Percentiles rank a stretch among this genome's conserved stretches.
These are phyloP conservation scores for silkworm (Bombyx mori) DNA, from an alignment of 1,140 invertebrate species.

Conservation along the genomic window ASM3026992v2 NC_085127.1:14452001-14452500, in stretches of 20 bases:
- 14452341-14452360: constrained; percentile 1
- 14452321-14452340: background rate
- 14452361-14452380: constrained; percentile 2
- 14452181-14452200: background rate
- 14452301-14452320: background rate
- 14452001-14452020: background rate
- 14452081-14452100: background rate
- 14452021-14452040: background rate
- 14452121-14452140: background rate
- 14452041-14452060: background rate
- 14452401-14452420: background rate
- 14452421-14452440: background rate
- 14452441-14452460: constrained; percentile 9
- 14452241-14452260: background rate
- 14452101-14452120: background rate
- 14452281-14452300: background rate
- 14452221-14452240: background rate
- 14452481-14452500: background rate
- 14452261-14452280: constrained; percentile 3
- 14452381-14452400: background rate
- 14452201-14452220: background rate
- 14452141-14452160: background rate
- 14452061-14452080: background rate
- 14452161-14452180: background rate
- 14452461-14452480: background rate